Evolutionary conservation across 1,140 invertebrate genomes (phyloP).

Genomic region (Panulirus ornatus): DNA sequence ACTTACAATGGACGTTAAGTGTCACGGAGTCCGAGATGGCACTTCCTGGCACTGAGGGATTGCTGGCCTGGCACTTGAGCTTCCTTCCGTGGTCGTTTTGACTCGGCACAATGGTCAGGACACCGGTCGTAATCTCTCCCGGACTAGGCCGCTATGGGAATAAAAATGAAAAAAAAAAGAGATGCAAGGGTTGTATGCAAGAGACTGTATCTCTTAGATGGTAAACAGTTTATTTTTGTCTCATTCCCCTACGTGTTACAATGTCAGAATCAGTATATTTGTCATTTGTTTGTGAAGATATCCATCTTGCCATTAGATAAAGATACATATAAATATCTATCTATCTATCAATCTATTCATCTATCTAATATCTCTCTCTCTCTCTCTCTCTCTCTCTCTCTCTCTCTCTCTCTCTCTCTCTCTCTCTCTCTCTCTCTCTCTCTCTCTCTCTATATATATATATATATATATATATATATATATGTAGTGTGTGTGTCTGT

Average conservation of each 20-base stretch:
- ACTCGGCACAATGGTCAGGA: constrained; percentile 86
- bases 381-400: constrained; percentile 6
- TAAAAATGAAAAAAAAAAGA: background rate
- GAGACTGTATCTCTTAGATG: background rate
- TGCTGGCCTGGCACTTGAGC: constrained; percentile 89
- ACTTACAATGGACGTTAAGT: constrained; percentile 83
- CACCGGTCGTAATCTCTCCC: constrained; percentile 84
- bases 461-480: too few species aligned
- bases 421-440: constrained; percentile 24
- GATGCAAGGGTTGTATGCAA: background rate
- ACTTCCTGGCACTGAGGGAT: constrained; percentile 83
- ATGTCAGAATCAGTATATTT: too few species aligned
- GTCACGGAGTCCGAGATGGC: constrained; percentile 86
- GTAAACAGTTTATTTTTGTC: too few species aligned
- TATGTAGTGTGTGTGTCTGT: too few species aligned
- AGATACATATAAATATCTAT: too few species aligned
- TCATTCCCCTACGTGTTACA: too few species aligned
- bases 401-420: constrained; percentile 23
- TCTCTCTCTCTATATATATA: too few species aligned
- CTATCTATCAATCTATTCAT: too few species aligned
- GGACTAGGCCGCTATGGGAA: constrained; percentile 55
- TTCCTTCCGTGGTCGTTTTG: constrained; percentile 89
- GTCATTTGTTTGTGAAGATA: too few species aligned
- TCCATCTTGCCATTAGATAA: too few species aligned
- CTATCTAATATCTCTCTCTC: too few species aligned